Base-by-base conservation (phyloP, 2,797 vertebrate genomes). In the Champsocephalus esox region DNA sequence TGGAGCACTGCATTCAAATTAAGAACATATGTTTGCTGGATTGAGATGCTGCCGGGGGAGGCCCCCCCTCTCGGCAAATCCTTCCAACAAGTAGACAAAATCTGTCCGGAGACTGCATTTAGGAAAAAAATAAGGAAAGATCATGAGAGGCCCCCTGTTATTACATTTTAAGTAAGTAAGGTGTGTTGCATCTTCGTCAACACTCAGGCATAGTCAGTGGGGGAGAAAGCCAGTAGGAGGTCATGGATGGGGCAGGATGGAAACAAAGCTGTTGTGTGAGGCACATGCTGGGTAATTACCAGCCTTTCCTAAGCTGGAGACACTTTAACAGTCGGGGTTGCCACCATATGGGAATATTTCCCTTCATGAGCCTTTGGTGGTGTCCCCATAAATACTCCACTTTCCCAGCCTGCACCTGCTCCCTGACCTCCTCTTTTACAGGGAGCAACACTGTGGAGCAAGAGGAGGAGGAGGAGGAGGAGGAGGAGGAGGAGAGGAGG, bases 391-490 rank as follows among this genome's bases (percentile, higher is more conserved):
- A 89, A 84, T 75, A 80, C 71, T 89, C 38, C 51, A 48, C 68
- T 79, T 71, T 81, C 73, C 57, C 34, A 70, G 70, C 70, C 62
- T 59, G 60, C 77, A 86, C 64, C 88, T 87, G 81, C 66, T 85
- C 70, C 80, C 17, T 87, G 87, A 86, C 87, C 85, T 79, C 76
- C 38, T 66, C 43, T 52, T 75, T 81, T 56, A 79, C 58, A 70
- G 45, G 59, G 48, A 49, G 69, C 79, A 65, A 72, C 67, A 54
- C n/a, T 55, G 60, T 45, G 61, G 6, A 66, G 65, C 49, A 14
- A 32, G 2, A 21, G 21, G 21, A 45, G 2, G 43, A 12, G 49
- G 21, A 17, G 14, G 24, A 5, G 9, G 34, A 9, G 46, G 46
- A 45, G 12, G 24, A 61, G 2, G 43, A 12, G 49, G 21, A 17